phyloP scores from a whole-genome alignment of 2,113 vertebrate genomes.

The Pelecanoides urinatrix region DNA sequence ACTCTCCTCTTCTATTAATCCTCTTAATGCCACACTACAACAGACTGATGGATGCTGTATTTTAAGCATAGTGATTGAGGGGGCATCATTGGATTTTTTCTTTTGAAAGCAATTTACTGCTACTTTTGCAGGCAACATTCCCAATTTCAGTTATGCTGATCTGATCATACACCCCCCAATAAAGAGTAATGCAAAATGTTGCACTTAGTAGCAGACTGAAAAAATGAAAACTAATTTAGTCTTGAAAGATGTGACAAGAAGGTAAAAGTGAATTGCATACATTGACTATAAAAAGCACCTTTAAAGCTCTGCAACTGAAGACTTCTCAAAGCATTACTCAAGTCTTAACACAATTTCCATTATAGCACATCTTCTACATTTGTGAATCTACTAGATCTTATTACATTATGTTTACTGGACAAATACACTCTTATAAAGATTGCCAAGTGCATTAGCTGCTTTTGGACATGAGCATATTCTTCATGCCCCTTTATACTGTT shows the following conservation, averaged over 20 bases:
- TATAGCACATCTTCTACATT: not conserved
- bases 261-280: not conserved
- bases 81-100: not conserved
- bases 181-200: not conserved
- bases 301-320: not conserved
- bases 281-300: not conserved
- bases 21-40: not conserved
- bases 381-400: not conserved
- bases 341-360: not conserved
- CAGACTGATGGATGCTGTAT: not conserved
- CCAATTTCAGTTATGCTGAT: not conserved
- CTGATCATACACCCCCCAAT: not conserved
- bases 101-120: not conserved
- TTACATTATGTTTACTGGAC: conserved; percentile 30
- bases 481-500: not conserved
- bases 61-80: not conserved
- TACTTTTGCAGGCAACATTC: not conserved
- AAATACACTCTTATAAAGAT: not conserved
- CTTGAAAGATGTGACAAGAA: not conserved
- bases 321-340: not conserved
- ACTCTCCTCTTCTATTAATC: not conserved
- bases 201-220: not conserved
- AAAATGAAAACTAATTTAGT: not conserved
- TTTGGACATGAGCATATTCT: not conserved
- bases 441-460: conserved; percentile 6